Evolutionary conservation across 2,113 vertebrate species (phyloP).

Genomic region (Apteryx owenii): DNA sequence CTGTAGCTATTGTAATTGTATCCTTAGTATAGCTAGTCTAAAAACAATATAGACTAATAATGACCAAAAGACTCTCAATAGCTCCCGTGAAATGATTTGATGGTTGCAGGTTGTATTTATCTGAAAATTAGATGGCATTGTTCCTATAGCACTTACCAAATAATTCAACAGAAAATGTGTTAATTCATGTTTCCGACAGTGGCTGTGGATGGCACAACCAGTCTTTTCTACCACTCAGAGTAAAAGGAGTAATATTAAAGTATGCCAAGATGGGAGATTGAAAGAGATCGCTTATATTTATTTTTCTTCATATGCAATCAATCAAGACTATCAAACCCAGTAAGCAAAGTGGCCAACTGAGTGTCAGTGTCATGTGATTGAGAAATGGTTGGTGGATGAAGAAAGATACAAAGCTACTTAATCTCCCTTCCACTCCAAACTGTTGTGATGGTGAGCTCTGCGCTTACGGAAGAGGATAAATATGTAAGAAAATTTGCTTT

Average conservation of each 20-base stretch:
- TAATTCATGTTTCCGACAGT: neutral
- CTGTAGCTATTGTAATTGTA: neutral
- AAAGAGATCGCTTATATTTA: neutral
- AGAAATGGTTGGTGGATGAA: neutral
- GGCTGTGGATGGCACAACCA: neutral
- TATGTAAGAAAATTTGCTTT: neutral
- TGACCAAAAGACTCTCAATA: neutral
- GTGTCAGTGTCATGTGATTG: neutral
- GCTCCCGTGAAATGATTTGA: neutral
- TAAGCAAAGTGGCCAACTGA: neutral
- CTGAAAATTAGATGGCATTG: neutral
- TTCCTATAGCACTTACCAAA: neutral
- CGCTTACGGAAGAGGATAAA: neutral
- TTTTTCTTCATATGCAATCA: neutral
- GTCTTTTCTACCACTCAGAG: neutral
- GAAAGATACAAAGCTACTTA: neutral
- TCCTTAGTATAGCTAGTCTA: neutral
- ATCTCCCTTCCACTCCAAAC: neutral
- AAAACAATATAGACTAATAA: neutral
- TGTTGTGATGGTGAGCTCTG: neutral
- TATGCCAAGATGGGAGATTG: neutral
- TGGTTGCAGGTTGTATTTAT: neutral
- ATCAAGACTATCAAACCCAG: neutral
- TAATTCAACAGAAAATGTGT: neutral
- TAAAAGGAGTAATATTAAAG: neutral